Percentiles rank a stretch among this genome's conserved stretches.
These are phyloP conservation scores for Bellardia bayeri DNA, from an alignment of 2,888 invertebrate species.

Conservation along the genomic window DNA sequence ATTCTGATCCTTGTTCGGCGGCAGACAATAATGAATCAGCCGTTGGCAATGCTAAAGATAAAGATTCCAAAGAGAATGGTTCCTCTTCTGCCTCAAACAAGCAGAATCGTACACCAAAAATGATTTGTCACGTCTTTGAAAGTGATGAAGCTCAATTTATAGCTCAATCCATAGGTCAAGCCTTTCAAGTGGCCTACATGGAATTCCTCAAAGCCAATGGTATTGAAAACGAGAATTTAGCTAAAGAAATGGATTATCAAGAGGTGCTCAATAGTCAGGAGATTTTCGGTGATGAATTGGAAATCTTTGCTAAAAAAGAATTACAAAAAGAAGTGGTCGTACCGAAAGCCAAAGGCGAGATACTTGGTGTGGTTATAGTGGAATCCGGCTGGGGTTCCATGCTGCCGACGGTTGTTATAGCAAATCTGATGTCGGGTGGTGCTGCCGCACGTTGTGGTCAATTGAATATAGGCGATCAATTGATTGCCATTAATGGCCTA, in stretches of 20 bases:
- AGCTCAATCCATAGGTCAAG: constrained; percentile 99
- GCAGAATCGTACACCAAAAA: constrained; percentile 96
- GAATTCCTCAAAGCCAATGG: constrained; percentile 99
- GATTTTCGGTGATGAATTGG: constrained; percentile 99
- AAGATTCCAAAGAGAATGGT: constrained; percentile 66
- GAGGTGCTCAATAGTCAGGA: constrained; percentile 99
- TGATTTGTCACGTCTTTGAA: constrained; percentile 99
- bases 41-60: constrained; percentile 62
- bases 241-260: constrained; percentile 99
- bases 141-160: constrained; percentile 99
- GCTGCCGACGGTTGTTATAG: constrained; percentile 99
- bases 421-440: constrained; percentile 97
- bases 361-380: constrained; percentile 98
- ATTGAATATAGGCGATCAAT: constrained; percentile 99
- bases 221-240: constrained; percentile 99
- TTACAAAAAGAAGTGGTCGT: constrained; percentile 99
- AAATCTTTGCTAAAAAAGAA: constrained; percentile 99
- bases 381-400: constrained; percentile 99
- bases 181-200: constrained; percentile 99
- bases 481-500: constrained; percentile 99
- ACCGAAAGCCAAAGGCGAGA: constrained; percentile 98
- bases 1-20: constrained; percentile 89
- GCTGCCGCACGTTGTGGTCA: constrained; percentile 99
- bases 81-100: constrained; percentile 73
- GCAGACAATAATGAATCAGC: constrained; percentile 53